These are phyloP conservation scores for Tillus elongatus DNA, from an alignment of 2,888 invertebrate species.

Conservation along the genomic window DNA sequence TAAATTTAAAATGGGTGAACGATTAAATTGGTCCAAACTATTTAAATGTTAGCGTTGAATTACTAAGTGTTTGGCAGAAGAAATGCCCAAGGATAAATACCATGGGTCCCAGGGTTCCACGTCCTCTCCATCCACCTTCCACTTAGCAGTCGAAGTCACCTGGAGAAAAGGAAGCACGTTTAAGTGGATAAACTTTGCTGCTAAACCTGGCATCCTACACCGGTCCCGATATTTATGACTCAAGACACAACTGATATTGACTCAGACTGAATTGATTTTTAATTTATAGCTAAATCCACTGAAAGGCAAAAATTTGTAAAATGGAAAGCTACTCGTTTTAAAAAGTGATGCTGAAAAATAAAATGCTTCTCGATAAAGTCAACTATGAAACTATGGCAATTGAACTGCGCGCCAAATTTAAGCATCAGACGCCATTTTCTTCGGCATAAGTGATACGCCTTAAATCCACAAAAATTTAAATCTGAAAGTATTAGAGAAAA, in stretches of 20 bases:
- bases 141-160: constrained; percentile 42
- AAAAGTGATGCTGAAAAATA: no score
- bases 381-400: no score
- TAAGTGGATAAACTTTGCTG: constrained; percentile 41
- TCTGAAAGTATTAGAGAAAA: constrained; percentile 22
- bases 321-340: no score
- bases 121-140: constrained; percentile 30
- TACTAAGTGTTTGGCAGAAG: constrained; percentile 40
- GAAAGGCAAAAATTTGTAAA: no score
- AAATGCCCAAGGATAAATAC: constrained; percentile 49
- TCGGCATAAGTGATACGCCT: constrained; percentile 15
- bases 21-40: constrained; percentile 12
- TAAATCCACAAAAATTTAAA: constrained; percentile 16
- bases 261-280: no score
- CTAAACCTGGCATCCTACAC: constrained; percentile 42
- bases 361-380: no score
- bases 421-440: constrained; percentile 27
- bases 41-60: constrained; percentile 26
- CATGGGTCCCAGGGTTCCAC: constrained; percentile 41
- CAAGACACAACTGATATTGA: no score
- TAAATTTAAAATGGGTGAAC: constrained; percentile 5
- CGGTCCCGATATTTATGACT: constrained; percentile 31
- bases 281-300: no score
- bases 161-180: constrained; percentile 49
- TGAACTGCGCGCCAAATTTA: constrained; percentile 31